These are phyloP conservation scores for Synergus umbraculus DNA, from an alignment of 2,888 invertebrate species.

Conservation along the genomic window DNA sequence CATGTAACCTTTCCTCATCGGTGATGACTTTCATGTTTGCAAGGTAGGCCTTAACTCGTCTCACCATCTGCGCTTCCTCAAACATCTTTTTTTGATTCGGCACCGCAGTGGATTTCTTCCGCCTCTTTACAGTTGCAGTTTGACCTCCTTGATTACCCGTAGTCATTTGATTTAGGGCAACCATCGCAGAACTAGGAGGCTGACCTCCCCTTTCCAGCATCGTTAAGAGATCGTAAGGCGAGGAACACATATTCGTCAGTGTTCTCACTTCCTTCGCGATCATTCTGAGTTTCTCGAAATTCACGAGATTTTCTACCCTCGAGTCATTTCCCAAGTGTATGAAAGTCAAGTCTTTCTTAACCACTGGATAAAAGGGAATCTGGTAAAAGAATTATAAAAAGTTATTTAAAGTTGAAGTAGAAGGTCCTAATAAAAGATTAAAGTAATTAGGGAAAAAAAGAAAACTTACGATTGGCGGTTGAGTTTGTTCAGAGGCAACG, in stretches of 20 bases:
- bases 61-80: slow-evolving; percentile 99
- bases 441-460: slow-evolving; percentile 25
- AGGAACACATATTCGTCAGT: slow-evolving; percentile 96
- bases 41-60: slow-evolving; percentile 96
- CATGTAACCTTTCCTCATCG: slow-evolving; percentile 93
- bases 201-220: slow-evolving; percentile 92
- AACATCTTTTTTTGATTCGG: slow-evolving; percentile 99
- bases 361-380: slow-evolving; percentile 94
- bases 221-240: slow-evolving; percentile 91
- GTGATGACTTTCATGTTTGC: slow-evolving; percentile 94
- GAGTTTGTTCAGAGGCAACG: slow-evolving; percentile 92
- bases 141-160: slow-evolving; percentile 84
- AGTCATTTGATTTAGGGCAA: slow-evolving; percentile 91
- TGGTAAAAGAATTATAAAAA: slow-evolving; percentile 58
- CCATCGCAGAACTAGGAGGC: slow-evolving; percentile 92
- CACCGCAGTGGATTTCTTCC: slow-evolving; percentile 92
- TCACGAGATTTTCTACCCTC: slow-evolving; percentile 91
- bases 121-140: slow-evolving; percentile 89
- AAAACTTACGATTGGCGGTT: slow-evolving; percentile 87
- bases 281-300: slow-evolving; percentile 99
- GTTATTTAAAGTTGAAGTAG: background rate
- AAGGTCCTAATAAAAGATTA: background rate
- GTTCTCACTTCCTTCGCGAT: slow-evolving; percentile 96
- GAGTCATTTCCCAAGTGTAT: slow-evolving; percentile 98
- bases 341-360: slow-evolving; percentile 97